Base-by-base conservation (phyloP, 2,888 invertebrate species). In the Scaptodrosophila latifasciaeformis region DNA sequence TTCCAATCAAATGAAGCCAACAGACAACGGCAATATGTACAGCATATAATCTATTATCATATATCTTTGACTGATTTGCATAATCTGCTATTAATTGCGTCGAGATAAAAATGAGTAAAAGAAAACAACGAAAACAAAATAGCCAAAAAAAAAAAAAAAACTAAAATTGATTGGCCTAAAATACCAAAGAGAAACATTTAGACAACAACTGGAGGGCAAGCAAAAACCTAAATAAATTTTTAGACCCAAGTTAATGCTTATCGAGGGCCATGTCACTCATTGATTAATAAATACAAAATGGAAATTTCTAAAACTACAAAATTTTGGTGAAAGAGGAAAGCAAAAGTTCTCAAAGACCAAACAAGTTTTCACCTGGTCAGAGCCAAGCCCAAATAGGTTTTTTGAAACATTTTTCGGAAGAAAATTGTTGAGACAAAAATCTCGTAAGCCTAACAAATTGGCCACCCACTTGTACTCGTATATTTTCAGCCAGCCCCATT, bases 51-150 rank as follows among this genome's bases (percentile, higher is more conserved):
- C 43, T 49, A 58, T 68, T 51, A 62, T 60, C 59, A 56, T 67
- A 57, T 66, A 61, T 68, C 52, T 57, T 18, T 30, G 30, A 43
- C 62, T 75, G 59, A 81, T 81, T 82, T 81, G 76, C 81, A 81
- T 81, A 81, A 81, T 78, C 80, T 76, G 63, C 78, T 82, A 76
- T 81, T 81, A 82, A 82, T 82, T 82, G 80, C 69, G 79, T 49
- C 54, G 62, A 69, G 72, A 77, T 70, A 65, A 63, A 71, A 70
- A 27, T 24, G 40, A n/a, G n/a, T n/a, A n/a, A n/a, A n/a, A n/a
- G n/a, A n/a, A n/a, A n/a, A n/a, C n/a, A n/a, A n/a, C n/a, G n/a
- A n/a, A n/a, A n/a, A n/a, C n/a, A n/a, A n/a, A n/a, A n/a, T n/a
- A n/a, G n/a, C n/a, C n/a, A n/a, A n/a, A n/a, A n/a, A n/a, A n/a